These are phyloP conservation scores for Porphyrio hochstetteri DNA, from an alignment of 2,113 vertebrate species.

Conservation along the genomic window DNA sequence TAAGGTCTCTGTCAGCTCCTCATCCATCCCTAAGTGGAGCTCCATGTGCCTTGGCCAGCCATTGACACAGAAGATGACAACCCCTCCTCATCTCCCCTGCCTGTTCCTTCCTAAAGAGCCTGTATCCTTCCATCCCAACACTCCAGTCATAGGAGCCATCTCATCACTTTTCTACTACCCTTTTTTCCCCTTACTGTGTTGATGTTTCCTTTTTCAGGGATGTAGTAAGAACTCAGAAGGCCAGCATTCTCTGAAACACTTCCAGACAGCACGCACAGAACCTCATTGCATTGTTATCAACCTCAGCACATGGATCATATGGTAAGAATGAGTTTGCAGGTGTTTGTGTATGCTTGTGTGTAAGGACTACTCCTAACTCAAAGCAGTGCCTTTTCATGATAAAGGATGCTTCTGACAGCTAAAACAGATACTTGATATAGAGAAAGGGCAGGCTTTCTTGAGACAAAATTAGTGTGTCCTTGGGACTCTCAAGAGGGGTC, in stretches of 20 bases:
- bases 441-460: not conserved
- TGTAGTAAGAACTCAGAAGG: constrained; percentile 88
- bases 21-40: too few species aligned
- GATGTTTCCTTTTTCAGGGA: constrained; percentile 72
- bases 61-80: too few species aligned
- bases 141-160: too few species aligned
- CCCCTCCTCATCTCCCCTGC: too few species aligned
- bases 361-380: not conserved
- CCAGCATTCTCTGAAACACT: constrained; percentile 91
- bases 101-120: too few species aligned
- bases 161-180: not conserved
- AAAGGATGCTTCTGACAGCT: not conserved
- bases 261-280: constrained; percentile 80
- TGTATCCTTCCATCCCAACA: too few species aligned
- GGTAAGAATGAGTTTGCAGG: constrained; percentile 77
- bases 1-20: too few species aligned
- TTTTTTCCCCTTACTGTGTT: not conserved
- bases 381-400: not conserved
- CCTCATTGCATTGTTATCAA: constrained; percentile 91
- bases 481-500: not conserved
- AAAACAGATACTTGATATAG: not conserved
- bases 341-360: fast-evolving
- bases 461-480: not conserved
- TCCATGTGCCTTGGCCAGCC: too few species aligned
- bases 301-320: constrained; percentile 92